Evolutionary conservation across 2,113 vertebrate genomes (phyloP), one percentile per base, ranked within the genome.

Genomic region (Datnioides undecimradiatus): DNA sequence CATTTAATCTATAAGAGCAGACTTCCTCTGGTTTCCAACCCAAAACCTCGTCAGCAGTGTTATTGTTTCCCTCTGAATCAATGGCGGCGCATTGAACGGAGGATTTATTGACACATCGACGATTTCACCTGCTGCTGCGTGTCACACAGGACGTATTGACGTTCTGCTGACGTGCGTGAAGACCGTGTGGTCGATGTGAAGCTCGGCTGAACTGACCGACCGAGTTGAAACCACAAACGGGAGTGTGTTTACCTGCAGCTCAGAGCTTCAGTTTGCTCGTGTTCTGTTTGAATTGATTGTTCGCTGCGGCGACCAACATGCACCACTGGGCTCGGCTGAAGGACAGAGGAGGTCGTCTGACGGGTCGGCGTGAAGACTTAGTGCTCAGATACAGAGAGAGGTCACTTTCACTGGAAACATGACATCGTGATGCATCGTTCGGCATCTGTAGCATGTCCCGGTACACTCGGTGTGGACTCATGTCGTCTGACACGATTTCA

Each of bases 351-450:
- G 52, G 70, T 59, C 52, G 21, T n/a, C 3, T 14, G n/a, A 51
- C 57, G 77, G 41, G 10, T 21, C 5, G 48, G 48, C 25, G 41
- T 1, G 33, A 64, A 46, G 34, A 25, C 11, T 12, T 27, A 29
- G 25, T 11, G 54, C 21, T 34, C 17, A 12, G 34, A 21, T 1
- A 13, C 21, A 14, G 27, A 46, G 10, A 41, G 2, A 60, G 59
- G 45, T 83, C 73, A 1, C 54, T 31, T n/a, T 0, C 2, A 7
- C 29, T 29, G 21, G 40, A 34, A 27, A 34, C 36, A 0, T 11
- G 67, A 33, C 67, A 3, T 0, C 10, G 52, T 77, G 80, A 66
- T 72, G 59, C 21, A 76, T 58, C 5, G 66, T 23, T 49, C 9
- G 0, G 55, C 67, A 52, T 21, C 27, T 9, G 1, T 23, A 19